phyloP scores from a whole-genome alignment of 2,888 invertebrate species.

The Eupeodes luniger region DNA sequence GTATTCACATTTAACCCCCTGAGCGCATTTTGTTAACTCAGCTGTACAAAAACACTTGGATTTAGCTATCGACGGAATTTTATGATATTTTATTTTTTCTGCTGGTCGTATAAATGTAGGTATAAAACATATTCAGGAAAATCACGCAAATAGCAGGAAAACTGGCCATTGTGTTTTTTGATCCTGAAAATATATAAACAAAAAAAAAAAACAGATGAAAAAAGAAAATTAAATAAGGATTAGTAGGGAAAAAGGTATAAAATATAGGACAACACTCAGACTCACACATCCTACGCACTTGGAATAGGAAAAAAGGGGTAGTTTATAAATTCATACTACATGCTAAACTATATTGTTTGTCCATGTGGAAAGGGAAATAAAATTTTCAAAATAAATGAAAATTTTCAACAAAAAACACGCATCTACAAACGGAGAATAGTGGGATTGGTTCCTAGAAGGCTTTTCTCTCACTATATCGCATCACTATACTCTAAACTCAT shows the following conservation, averaged over 20 bases:
- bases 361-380: conserved; percentile 58
- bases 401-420: conserved; percentile 2
- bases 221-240: not conserved
- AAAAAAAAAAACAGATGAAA: not conserved
- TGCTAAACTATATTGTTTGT: not conserved
- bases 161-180: conserved; percentile 24
- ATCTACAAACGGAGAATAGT: not conserved
- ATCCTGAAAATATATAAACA: not conserved
- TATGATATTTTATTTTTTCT: conserved; percentile 10
- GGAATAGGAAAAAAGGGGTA: conserved; percentile 18
- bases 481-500: not conserved
- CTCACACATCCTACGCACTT: conserved; percentile 26
- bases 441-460: conserved; percentile 8
- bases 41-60: conserved; percentile 35
- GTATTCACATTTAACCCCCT: conserved; percentile 71
- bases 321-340: conserved; percentile 53
- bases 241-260: conserved; percentile 38
- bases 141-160: conserved; percentile 30
- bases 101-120: not conserved
- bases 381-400: conserved; percentile 65
- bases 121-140: conserved; percentile 2
- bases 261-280: conserved; percentile 6
- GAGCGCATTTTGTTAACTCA: conserved; percentile 56
- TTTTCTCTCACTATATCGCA: not conserved
- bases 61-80: conserved; percentile 19